Base-by-base conservation (phyloP, 2,888 invertebrate species). In the Podotricha telesiphe region DNA sequence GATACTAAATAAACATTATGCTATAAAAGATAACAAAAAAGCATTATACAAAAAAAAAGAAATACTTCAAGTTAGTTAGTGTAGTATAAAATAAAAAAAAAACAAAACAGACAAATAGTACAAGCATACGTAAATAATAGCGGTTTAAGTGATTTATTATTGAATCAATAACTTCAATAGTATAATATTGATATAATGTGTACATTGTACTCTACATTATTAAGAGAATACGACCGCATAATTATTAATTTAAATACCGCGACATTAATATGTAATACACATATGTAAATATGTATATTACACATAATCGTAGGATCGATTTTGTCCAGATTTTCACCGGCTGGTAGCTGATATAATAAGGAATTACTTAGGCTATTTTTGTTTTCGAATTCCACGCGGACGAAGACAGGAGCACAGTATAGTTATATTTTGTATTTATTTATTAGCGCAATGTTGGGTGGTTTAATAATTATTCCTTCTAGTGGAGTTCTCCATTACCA, bases 71-170 rank as follows among this genome's bases (percentile, higher is more conserved):
- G 17, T 45, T 28, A 28, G 17, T 22, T n/a, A 0, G 5, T 45
- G 15, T 42, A 45, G 28, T 45, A n/a, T n/a, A n/a, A n/a, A 11
- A 37, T 6, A 28, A 28, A 28, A 28, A 28, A 28, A 1, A 6
- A 45, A 5, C 0, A 11, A 11, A 22, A n/a, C n/a, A 15, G 20
- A 20, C 22, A 22, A 42, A 45, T 45, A 45, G 59, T 59, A 45
- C 0, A 45, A 28, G 6, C 45, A 17, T n/a, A 28, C 45, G 59
- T 45, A 45, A 63, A 55, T 55, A 28, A 47, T 15, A 47, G 65
- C 47, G 55, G 65, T 65, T 40, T 51, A 40, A 40, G n/a, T 56
- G 20, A 65, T 65, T 56, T 65, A 65, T 56, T 65, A 65, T 65
- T 17, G 34, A 65, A 56, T 56, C 45, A 65, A 65, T 65, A 48